A percentile compares a stretch with the other conserved stretches of the same genome.
Conservation (phyloP, 1,140 invertebrate genomes). For the Pseudomyrmex pallidus region DNA sequence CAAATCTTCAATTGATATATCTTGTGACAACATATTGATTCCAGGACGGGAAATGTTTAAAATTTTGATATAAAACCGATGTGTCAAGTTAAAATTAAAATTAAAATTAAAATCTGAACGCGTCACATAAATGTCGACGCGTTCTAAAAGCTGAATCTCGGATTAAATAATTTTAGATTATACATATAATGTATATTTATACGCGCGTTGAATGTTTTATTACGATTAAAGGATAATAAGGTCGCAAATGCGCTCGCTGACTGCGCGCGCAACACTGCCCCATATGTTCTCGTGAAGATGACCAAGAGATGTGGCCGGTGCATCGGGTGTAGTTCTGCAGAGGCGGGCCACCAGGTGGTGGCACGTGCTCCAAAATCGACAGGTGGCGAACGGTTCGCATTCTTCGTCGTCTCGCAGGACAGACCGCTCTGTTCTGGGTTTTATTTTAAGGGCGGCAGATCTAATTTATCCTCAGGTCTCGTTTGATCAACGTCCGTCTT, state of each 20-base stretch:
- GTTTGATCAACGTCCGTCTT: conserved; percentile 31
- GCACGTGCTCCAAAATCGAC: conserved; percentile 78
- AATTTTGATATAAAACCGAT: too few species aligned
- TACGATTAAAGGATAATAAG: conserved; percentile 23
- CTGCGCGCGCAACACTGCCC: conserved; percentile 19
- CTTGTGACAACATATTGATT: too few species aligned
- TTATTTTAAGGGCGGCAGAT: not conserved
- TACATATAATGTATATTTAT: not conserved
- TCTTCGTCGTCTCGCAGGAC: conserved; percentile 36
- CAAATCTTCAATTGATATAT: too few species aligned
- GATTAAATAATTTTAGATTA: conserved; percentile 2
- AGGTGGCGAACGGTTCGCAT: conserved; percentile 76
- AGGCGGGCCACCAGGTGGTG: conserved; percentile 69
- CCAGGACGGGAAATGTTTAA: too few species aligned
- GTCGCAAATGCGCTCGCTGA: conserved; percentile 7
- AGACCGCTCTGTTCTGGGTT: conserved; percentile 30
- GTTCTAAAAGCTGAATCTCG: not conserved
- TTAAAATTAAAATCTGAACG: too few species aligned
- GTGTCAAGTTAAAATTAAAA: too few species aligned
- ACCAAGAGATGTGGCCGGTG: conserved; percentile 49
- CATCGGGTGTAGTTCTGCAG: conserved; percentile 51
- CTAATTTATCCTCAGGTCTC: conserved; percentile 45
- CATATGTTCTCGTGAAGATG: conserved; percentile 31
- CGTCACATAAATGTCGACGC: too few species aligned
- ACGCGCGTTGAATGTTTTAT: conserved; percentile 5